A percentile compares a stretch with the other conserved stretches of the same genome.
phyloP scores from a whole-genome alignment of 2,888 invertebrate genomes.

The Hymenopus coronatus region DNA sequence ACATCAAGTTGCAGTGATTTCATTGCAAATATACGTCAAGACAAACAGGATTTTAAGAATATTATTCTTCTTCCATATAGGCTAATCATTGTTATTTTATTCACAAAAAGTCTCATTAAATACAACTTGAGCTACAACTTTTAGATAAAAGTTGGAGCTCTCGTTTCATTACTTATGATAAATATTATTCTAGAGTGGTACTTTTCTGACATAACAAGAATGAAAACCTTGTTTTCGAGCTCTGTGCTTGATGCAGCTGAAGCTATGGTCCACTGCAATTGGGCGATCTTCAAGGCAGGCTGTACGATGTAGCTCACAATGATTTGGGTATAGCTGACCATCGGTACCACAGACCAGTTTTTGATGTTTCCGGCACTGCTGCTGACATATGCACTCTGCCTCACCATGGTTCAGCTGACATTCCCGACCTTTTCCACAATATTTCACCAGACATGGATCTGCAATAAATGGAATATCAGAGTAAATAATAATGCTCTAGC shows the following conservation, averaged over 20 bases:
- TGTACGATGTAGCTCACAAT: slow-evolving; percentile 64
- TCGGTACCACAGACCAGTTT: slow-evolving; percentile 65
- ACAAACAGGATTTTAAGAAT: too few species aligned
- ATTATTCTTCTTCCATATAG: too few species aligned
- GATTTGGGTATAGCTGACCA: slow-evolving; percentile 64
- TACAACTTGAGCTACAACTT: too few species aligned
- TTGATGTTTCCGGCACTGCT: slow-evolving; percentile 54
- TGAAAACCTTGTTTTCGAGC: slow-evolving; percentile 28
- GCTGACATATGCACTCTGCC: slow-evolving; percentile 61
- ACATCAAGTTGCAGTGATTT: too few species aligned
- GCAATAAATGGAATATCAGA: background rate
- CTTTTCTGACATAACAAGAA: too few species aligned
- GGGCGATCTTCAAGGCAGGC: slow-evolving; percentile 56
- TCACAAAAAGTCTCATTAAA: too few species aligned
- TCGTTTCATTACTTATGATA: too few species aligned
- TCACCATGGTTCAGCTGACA: slow-evolving; percentile 55
- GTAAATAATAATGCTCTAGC: background rate
- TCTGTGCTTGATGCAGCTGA: slow-evolving; percentile 47
- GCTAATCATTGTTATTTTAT: too few species aligned
- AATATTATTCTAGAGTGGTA: too few species aligned
- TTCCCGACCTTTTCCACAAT: slow-evolving; percentile 64
- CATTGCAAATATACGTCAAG: too few species aligned
- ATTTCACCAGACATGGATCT: slow-evolving; percentile 33
- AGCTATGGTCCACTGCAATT: slow-evolving; percentile 56
- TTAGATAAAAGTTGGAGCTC: too few species aligned